Percentiles rank a stretch among this genome's conserved stretches.
These are phyloP conservation scores for Microtus richardsoni DNA, from an alignment of 2,113 vertebrate species.

Conservation along the genomic window DNA sequence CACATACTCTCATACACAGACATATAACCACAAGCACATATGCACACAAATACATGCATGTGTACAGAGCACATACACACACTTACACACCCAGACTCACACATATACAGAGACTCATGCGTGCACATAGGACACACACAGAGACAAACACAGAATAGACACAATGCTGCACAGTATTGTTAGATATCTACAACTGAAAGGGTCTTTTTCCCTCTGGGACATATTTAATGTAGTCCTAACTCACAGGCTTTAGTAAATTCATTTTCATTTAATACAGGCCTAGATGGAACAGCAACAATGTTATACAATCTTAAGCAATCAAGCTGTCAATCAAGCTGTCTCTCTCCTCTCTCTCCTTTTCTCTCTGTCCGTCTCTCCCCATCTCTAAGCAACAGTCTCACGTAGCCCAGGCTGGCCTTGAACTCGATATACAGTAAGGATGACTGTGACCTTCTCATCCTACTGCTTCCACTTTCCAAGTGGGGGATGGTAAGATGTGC, in stretches of 20 bases:
- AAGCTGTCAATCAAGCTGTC: neutral
- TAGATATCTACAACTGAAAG: constrained; percentile 2
- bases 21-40: neutral
- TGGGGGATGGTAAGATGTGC: too few species aligned
- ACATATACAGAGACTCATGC: neutral
- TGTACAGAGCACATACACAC: neutral
- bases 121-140: neutral
- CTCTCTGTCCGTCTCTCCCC: neutral
- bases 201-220: neutral
- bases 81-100: neutral
- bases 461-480: neutral
- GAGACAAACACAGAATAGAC: neutral
- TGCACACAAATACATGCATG: neutral
- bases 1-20: neutral
- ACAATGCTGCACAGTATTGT: neutral
- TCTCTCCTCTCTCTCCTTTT: too few species aligned
- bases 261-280: constrained; percentile 9
- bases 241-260: neutral
- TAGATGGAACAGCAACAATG: constrained; percentile 17
- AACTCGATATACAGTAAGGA: neutral
- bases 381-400: neutral
- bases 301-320: neutral
- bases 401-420: neutral
- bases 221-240: neutral
- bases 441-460: neutral